phyloP scores from a whole-genome alignment of 2,113 vertebrate species.

The Brachypteracias leptosomus region DNA sequence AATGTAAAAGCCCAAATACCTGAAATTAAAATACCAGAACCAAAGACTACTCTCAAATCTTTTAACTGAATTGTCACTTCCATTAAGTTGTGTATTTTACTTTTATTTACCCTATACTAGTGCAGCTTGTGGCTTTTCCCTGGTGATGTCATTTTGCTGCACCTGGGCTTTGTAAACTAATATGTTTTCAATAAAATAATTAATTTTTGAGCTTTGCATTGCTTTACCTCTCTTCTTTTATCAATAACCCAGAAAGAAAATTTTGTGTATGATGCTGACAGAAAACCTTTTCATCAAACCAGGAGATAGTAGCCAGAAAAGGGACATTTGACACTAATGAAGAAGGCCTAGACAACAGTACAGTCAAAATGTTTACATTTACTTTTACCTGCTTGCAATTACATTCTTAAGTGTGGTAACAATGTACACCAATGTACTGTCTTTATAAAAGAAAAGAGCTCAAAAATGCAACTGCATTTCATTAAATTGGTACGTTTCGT shows the following conservation, averaged over 20 bases:
- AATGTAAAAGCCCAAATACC: background rate
- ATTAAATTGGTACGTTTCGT: fast-evolving
- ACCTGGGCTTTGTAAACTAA: background rate
- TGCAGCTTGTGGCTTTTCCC: background rate
- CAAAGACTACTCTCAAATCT: background rate
- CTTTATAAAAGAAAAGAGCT: background rate
- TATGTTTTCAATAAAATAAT: background rate
- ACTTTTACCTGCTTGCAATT: background rate
- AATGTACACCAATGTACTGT: background rate
- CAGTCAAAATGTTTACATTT: background rate
- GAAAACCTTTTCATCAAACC: background rate
- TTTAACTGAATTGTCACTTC: background rate
- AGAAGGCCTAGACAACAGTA: background rate
- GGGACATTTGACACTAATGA: background rate
- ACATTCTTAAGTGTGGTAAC: background rate
- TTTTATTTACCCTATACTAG: background rate
- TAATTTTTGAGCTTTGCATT: background rate
- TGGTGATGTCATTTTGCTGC: background rate
- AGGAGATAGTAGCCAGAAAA: background rate
- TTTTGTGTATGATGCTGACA: background rate
- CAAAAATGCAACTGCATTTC: background rate
- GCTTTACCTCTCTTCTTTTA: background rate
- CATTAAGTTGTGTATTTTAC: background rate
- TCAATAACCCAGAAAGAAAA: background rate
- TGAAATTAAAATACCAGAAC: background rate